These are phyloP conservation scores for Arothron firmamentum DNA, from an alignment of 2,113 vertebrate species.

Conservation along the genomic window DNA sequence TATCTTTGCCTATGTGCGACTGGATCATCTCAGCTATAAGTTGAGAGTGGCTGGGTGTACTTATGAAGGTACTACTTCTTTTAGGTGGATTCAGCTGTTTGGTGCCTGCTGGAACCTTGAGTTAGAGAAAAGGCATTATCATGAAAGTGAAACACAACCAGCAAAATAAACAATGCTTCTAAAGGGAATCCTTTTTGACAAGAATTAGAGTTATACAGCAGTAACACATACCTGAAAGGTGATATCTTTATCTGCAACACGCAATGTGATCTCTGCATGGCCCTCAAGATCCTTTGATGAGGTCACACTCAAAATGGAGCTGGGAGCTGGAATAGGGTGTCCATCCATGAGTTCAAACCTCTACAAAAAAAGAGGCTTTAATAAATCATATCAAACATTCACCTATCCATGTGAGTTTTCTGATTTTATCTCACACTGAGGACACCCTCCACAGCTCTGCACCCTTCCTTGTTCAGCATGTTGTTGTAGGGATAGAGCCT, in stretches of 20 bases:
- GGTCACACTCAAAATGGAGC: constrained; percentile 72
- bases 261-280: constrained; percentile 79
- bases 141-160: not conserved
- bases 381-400: too few species aligned
- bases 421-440: constrained; percentile 78
- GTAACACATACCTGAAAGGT: constrained; percentile 79
- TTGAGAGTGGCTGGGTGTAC: constrained; percentile 83
- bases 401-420: not conserved
- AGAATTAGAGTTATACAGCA: too few species aligned
- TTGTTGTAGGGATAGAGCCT: constrained; percentile 87
- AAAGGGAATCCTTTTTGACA: not conserved
- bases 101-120: constrained; percentile 84
- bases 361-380: constrained; percentile 56
- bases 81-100: constrained; percentile 60
- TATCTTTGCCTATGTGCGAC: constrained; percentile 93
- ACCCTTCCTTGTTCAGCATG: constrained; percentile 89
- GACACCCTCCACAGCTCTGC: constrained; percentile 81
- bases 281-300: constrained; percentile 40
- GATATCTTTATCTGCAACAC: constrained; percentile 74
- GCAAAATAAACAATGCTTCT: not conserved
- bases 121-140: not conserved
- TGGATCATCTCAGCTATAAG: constrained; percentile 93
- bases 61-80: constrained; percentile 76
- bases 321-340: constrained; percentile 55
- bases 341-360: constrained; percentile 86